Percentiles rank a stretch among this genome's conserved stretches.
Evolutionary conservation across 2,113 vertebrate genomes (phyloP).

Genomic region (Oceanodroma tethys): DNA sequence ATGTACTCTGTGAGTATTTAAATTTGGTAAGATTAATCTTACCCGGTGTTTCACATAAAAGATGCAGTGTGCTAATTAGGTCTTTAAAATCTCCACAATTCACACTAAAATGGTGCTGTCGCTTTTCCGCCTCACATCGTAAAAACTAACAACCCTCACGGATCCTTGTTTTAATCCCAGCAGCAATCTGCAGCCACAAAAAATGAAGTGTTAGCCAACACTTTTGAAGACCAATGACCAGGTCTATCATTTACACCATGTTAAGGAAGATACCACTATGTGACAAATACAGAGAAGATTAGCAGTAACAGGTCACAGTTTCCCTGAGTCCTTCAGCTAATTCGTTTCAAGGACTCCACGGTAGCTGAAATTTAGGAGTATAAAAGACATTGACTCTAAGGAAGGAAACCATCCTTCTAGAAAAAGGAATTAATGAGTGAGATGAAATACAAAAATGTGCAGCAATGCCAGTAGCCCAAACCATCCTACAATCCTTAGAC

Average conservation of each 20-base stretch:
- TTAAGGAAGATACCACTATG: neutral
- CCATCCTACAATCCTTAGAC: neutral
- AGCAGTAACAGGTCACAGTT: neutral
- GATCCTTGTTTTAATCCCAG: neutral
- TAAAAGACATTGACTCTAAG: neutral
- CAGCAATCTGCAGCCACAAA: neutral
- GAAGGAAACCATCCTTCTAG: neutral
- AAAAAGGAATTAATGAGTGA: neutral
- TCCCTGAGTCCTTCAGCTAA: neutral
- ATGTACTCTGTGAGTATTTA: neutral
- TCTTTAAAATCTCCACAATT: neutral
- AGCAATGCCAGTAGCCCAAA: neutral
- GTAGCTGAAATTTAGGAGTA: neutral
- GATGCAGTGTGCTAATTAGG: neutral
- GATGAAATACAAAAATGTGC: neutral
- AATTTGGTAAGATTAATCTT: neutral
- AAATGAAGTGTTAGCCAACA: neutral
- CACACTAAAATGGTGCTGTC: neutral
- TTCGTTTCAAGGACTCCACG: neutral
- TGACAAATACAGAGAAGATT: neutral
- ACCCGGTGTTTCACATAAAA: neutral
- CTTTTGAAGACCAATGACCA: neutral
- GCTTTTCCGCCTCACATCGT: neutral
- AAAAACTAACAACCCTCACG: neutral
- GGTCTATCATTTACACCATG: neutral